Percentiles rank a stretch among this genome's conserved stretches.
Conservation (phyloP, 2,888 invertebrate genomes). For the Leptarthrus brevirostris region DNA sequence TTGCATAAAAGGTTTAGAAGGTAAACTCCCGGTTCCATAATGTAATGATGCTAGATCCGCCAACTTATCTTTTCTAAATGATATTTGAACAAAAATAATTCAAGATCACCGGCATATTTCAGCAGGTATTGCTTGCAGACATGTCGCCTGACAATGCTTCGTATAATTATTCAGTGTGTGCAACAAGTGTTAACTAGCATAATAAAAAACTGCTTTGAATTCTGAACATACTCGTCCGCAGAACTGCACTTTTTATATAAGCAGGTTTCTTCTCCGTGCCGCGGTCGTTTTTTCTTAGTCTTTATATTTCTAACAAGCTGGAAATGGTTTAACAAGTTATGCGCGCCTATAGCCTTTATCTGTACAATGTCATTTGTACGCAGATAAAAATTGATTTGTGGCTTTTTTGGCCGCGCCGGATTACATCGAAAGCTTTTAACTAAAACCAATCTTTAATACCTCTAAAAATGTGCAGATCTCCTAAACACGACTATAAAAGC, state of each 20-base stretch:
- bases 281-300: neutral
- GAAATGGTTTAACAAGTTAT: neutral
- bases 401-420: neutral
- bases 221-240: slow-evolving; percentile 21
- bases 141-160: neutral
- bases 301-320: neutral
- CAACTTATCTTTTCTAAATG: neutral
- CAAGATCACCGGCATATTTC: slow-evolving; percentile 1
- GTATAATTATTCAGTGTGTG: slow-evolving; percentile 32
- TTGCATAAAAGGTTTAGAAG: slow-evolving; percentile 7
- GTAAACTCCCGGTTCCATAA: neutral
- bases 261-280: neutral
- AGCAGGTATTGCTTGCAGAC: neutral
- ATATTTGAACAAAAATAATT: slow-evolving; percentile 1
- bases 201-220: slow-evolving; percentile 26
- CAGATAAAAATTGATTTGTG: slow-evolving; percentile 14
- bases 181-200: slow-evolving; percentile 37
- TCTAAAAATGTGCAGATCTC: slow-evolving; percentile 3
- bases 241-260: slow-evolving; percentile 31
- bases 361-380: neutral
- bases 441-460: neutral
- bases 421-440: slow-evolving; percentile 20
- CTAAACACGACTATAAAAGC: neutral
- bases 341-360: neutral
- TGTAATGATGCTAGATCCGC: neutral